Percentiles rank a stretch among this genome's conserved stretches.
These are phyloP conservation scores for Acanthis flammea DNA, from an alignment of 2,797 vertebrate species.

Conservation along the genomic window DNA sequence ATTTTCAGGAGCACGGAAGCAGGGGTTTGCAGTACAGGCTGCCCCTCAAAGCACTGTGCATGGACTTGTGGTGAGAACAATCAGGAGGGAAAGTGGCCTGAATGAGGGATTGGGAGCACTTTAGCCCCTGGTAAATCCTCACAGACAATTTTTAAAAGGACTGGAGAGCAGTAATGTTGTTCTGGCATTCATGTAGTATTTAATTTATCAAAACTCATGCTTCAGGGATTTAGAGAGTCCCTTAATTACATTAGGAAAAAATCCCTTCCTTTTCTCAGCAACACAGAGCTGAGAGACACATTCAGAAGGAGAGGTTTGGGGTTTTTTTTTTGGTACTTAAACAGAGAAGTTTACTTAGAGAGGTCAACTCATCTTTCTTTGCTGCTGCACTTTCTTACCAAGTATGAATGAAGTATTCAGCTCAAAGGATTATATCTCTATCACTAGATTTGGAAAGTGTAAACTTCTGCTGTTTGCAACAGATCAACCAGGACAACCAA, in stretches of 20 bases:
- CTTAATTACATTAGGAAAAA: not conserved
- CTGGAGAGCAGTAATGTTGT: not conserved
- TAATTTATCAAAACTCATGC: not conserved
- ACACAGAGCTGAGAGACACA: not conserved
- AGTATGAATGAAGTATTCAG: not conserved
- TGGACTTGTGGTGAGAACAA: not conserved
- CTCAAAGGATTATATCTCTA: not conserved
- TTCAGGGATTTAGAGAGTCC: not conserved
- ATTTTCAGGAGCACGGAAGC: not conserved
- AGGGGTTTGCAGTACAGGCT: fast-evolving
- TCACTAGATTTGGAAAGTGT: not conserved
- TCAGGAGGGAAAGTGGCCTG: fast-evolving
- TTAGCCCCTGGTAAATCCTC: not conserved
- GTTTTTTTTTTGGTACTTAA: not conserved
- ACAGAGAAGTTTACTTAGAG: not conserved
- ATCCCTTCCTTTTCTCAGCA: not conserved
- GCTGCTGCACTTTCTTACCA: not conserved
- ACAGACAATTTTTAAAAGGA: not conserved
- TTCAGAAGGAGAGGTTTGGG: not conserved
- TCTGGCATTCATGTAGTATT: not conserved
- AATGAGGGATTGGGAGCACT: not conserved
- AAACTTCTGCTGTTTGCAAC: not conserved
- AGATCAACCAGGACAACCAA: not conserved
- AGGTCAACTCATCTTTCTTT: not conserved
- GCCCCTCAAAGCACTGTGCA: not conserved